phyloP scores from a whole-genome alignment of 2,888 invertebrate species.

The Coronaproctus castanopsis region DNA sequence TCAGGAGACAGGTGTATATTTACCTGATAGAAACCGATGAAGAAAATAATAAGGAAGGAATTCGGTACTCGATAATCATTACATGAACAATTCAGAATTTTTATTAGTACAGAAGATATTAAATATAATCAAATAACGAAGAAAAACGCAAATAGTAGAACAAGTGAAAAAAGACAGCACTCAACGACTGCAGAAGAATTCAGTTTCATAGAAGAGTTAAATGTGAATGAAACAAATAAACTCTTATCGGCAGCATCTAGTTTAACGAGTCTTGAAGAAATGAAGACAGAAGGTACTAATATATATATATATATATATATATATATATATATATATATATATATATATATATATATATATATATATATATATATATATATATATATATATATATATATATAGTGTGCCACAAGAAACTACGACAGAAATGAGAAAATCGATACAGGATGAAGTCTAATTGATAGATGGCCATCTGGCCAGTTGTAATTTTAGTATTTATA shows the following conservation, averaged over 20 bases:
- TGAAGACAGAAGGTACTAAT: neutral
- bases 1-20: neutral
- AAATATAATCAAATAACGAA: neutral
- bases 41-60: neutral
- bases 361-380: too few relatives aligned
- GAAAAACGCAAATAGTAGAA: neutral
- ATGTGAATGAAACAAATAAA: neutral
- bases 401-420: neutral
- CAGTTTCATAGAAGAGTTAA: neutral
- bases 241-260: neutral
- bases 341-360: too few relatives aligned
- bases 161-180: neutral
- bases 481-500: too few relatives aligned
- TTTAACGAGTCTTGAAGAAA: neutral
- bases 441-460: neutral
- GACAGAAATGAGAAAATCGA: neutral
- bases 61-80: too few relatives aligned
- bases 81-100: neutral
- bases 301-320: neutral
- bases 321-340: too few relatives aligned
- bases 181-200: too few relatives aligned
- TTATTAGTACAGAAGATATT: neutral
- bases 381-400: too few relatives aligned
- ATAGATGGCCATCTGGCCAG: too few relatives aligned
- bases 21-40: neutral